These are phyloP conservation scores for Buathra laborator DNA, from an alignment of 2,888 invertebrate species.

Conservation along the genomic window DNA sequence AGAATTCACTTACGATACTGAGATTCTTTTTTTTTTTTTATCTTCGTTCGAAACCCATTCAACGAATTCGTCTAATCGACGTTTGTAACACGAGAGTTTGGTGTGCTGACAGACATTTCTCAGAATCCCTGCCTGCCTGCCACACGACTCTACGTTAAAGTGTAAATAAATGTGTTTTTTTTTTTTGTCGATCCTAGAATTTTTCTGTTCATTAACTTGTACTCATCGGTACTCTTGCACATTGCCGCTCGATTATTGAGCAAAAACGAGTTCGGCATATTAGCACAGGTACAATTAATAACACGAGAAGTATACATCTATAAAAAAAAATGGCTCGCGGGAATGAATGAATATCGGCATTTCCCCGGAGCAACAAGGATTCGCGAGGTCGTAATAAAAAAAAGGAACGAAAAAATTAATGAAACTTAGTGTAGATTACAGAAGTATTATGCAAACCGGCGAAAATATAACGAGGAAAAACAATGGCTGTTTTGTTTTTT, in stretches of 20 bases:
- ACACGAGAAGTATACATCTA: not conserved
- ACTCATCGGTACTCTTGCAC: slow-evolving; percentile 39
- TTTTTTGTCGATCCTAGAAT: not conserved
- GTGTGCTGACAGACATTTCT: not conserved
- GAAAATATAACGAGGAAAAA: slow-evolving; percentile 22
- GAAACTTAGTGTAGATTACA: slow-evolving; percentile 2
- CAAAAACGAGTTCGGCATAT: slow-evolving; percentile 20
- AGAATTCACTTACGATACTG: slow-evolving; percentile 27
- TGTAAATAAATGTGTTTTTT: slow-evolving; percentile 13
- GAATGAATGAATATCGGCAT: slow-evolving; percentile 15
- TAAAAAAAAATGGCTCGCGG: not conserved
- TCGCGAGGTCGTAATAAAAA: not conserved
- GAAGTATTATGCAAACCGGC: slow-evolving; percentile 24
- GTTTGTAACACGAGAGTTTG: not conserved
- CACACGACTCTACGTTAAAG: not conserved
- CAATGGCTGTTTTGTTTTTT: not conserved
- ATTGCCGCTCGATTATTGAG: slow-evolving; percentile 45
- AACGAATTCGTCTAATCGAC: not conserved
- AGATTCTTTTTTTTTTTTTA: not conserved
- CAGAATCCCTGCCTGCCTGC: not conserved
- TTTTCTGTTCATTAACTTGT: slow-evolving; percentile 20
- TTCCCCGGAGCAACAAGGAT: not conserved
- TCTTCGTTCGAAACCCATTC: not conserved
- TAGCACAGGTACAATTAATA: not conserved
- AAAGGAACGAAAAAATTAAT: not conserved